Conservation (phyloP, 1,140 invertebrate genomes). For the Acromyrmex heyeri region DNA sequence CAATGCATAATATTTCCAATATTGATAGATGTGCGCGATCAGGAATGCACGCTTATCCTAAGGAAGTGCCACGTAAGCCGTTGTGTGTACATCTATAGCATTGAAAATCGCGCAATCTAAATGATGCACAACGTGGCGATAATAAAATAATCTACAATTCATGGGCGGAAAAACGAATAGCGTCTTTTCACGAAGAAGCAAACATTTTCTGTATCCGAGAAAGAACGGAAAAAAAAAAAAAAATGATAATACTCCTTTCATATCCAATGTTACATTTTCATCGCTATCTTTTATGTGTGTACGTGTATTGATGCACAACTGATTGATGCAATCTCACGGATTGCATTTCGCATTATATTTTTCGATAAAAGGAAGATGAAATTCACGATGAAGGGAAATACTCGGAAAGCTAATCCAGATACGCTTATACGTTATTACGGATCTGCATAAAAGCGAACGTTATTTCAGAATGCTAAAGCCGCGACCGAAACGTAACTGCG, state of each 20-base stretch:
- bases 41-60: slow-evolving; percentile 46
- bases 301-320: background rate
- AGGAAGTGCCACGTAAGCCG: slow-evolving; percentile 49
- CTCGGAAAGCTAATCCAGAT: background rate
- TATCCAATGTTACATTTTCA: background rate
- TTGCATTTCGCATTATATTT: slow-evolving; percentile 6
- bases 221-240: background rate
- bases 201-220: background rate
- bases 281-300: too few species aligned
- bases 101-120: slow-evolving; percentile 28
- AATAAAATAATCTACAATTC: slow-evolving; percentile 48
- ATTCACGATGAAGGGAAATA: background rate
- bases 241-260: background rate
- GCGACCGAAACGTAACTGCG: background rate
- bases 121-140: slow-evolving; percentile 4
- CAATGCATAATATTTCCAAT: slow-evolving; percentile 62
- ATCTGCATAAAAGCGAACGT: slow-evolving; percentile 26
- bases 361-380: background rate
- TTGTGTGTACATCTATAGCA: background rate
- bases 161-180: background rate
- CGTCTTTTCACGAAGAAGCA: background rate
- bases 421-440: slow-evolving; percentile 28
- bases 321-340: slow-evolving; percentile 6
- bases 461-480: slow-evolving; percentile 46
- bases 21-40: slow-evolving; percentile 60